Evolutionary conservation across 2,797 vertebrate species (phyloP).

Genomic region (Arctocebus calabarensis): DNA sequence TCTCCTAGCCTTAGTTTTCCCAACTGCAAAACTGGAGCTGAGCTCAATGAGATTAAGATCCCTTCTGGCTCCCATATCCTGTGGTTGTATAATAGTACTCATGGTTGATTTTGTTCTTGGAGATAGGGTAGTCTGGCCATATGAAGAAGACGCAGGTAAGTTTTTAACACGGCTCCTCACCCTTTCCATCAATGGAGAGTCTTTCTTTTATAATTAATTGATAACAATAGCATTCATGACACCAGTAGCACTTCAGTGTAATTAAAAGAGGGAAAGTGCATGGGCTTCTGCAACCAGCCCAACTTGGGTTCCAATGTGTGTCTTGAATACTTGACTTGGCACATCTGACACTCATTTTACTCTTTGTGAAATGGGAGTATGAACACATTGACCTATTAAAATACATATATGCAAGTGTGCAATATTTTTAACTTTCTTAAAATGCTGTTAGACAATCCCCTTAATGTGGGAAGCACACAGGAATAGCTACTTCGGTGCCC

Average conservation of each 20-base stretch:
- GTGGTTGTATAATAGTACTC: not conserved
- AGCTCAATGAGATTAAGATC: not conserved
- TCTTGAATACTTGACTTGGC: not conserved
- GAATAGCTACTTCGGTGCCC: not conserved
- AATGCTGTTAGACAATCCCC: not conserved
- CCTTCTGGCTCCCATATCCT: not conserved
- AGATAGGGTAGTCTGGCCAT: not conserved
- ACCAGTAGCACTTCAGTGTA: not conserved
- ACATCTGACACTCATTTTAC: not conserved
- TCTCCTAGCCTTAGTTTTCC: not conserved
- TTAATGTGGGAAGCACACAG: not conserved
- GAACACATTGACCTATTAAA: not conserved
- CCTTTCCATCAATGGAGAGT: not conserved
- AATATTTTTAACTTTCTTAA: not conserved
- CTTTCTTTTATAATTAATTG: not conserved
- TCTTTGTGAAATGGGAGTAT: not conserved
- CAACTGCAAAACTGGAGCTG: not conserved
- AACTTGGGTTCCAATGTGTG: not conserved
- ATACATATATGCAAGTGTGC: fast-evolving
- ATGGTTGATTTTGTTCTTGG: not conserved
- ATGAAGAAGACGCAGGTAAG: not conserved
- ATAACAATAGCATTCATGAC: not conserved
- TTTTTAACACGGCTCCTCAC: not conserved
- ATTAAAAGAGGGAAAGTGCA: not conserved
- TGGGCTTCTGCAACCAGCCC: not conserved